Conservation (phyloP, 2,888 invertebrate genomes). For the Cordylochernes scorpioides region DNA sequence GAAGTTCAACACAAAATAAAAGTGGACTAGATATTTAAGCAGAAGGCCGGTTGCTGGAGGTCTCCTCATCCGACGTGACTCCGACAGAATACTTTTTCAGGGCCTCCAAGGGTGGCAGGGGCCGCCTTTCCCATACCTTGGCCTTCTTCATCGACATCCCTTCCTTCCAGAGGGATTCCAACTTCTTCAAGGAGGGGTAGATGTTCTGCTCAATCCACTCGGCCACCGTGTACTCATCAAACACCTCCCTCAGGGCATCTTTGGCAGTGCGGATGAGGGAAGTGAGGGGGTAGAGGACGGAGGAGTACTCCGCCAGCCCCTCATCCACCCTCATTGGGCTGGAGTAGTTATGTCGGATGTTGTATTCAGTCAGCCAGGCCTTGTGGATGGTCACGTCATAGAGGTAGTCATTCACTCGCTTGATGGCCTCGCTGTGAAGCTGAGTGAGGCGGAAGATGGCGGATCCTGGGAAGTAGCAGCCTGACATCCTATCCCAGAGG, state of each 20-base stretch:
- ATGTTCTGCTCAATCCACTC: slow-evolving; percentile 17
- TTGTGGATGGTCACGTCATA: slow-evolving; percentile 14
- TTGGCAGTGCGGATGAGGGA: slow-evolving; percentile 22
- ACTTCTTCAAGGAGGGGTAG: slow-evolving; percentile 13
- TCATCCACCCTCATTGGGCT: slow-evolving; percentile 18
- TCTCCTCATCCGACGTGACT: no score
- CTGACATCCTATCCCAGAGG: slow-evolving; percentile 32
- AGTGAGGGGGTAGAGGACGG: slow-evolving; percentile 10
- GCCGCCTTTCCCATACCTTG: slow-evolving; percentile 13
- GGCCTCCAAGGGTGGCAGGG: slow-evolving; percentile 8
- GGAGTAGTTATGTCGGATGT: slow-evolving; percentile 14
- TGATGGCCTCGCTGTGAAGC: slow-evolving; percentile 11
- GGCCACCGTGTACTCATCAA: slow-evolving; percentile 18
- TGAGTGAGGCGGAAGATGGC: slow-evolving; percentile 23
- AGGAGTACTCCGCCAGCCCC: slow-evolving; percentile 12
- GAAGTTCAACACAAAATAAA: no score
- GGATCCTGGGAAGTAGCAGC: slow-evolving; percentile 37
- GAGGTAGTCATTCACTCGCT: slow-evolving; percentile 13
- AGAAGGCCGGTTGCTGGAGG: no score
- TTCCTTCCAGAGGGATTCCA: slow-evolving; percentile 13
- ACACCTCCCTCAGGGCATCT: slow-evolving; percentile 30
- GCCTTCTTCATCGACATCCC: slow-evolving; percentile 9
- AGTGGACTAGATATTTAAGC: no score
- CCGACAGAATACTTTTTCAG: slow-evolving; percentile 13
- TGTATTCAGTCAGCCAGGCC: slow-evolving; percentile 16